A percentile compares a stretch with the other conserved stretches of the same genome.
Conservation (phyloP, 2,113 vertebrate genomes). For the cat (Felis catus) region F.catus_Fca126_mat1.0 CM031412.1:150103501-150104000, state of each 20-base stretch:
- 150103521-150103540: conserved; percentile 64
- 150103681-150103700: conserved; percentile 48
- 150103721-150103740: conserved; percentile 27
- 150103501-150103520: conserved; percentile 17
- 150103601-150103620: conserved; percentile 29
- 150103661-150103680: conserved; percentile 4
- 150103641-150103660: background rate
- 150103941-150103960: conserved; percentile 62
- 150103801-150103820: background rate
- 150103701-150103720: conserved; percentile 58
- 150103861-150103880: conserved; percentile 12
- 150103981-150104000: conserved; percentile 71
- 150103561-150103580: conserved; percentile 61
- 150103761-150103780: conserved; percentile 40
- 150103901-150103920: conserved; percentile 36
- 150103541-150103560: conserved; percentile 62
- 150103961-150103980: conserved; percentile 60
- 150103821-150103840: conserved; percentile 40
- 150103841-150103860: conserved; percentile 36
- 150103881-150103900: conserved; percentile 59
- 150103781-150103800: conserved; percentile 24
- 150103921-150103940: conserved; percentile 32
- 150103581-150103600: conserved; percentile 32
- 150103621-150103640: conserved; percentile 53
- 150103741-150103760: conserved; percentile 36